Evolutionary conservation across 2,888 invertebrate genomes (phyloP), one percentile per base, ranked within the genome.

Genomic region (Drosophila melanosoma): DNA sequence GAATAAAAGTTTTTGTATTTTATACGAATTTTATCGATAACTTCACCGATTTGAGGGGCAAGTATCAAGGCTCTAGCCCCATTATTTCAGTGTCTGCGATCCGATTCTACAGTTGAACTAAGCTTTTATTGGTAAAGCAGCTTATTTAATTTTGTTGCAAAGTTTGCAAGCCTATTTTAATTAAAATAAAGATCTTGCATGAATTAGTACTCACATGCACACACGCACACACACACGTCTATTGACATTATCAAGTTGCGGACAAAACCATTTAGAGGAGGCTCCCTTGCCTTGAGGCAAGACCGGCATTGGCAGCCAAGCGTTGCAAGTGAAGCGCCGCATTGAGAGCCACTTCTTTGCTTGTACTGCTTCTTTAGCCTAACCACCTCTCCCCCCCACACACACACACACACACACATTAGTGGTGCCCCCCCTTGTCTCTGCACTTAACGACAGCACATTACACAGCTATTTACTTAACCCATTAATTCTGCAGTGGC

Each of bases 391-490:
- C 20, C 29, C 5, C 33, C 17, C n/a, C 8, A n/a, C 33, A 29
- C 29, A 29, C 5, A 6, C 29, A 29, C 29, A 29, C 1, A 29
- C 12, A 42, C 20, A 45, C 45, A 20, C 45, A 7, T 20, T 20
- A 45, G 20, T 45, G 45, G 12, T 3, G 12, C 23, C 15, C 10
- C 4, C 29, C 6, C 29, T 29, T 6, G 5, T 29, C 29, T 15
- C 33, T 12, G 1, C 17, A 0, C 40, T 49, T 8, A 23, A 64
- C 40, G 68, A 71, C 69, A 67, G 64, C 68, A 76, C 75, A 83
- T 88, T 78, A 85, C 87, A 83, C 72, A 73, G 87, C 74, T 87
- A 89, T 85, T 85, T 85, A 85, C 79, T 89, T 89, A 88, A 83
- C 89, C 89, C 84, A 85, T 86, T 85, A 85, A 87, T 87, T 76